These are phyloP conservation scores for Lutjanus campechanus DNA, from an alignment of 2,797 vertebrate genomes.

Conservation along the genomic window DNA sequence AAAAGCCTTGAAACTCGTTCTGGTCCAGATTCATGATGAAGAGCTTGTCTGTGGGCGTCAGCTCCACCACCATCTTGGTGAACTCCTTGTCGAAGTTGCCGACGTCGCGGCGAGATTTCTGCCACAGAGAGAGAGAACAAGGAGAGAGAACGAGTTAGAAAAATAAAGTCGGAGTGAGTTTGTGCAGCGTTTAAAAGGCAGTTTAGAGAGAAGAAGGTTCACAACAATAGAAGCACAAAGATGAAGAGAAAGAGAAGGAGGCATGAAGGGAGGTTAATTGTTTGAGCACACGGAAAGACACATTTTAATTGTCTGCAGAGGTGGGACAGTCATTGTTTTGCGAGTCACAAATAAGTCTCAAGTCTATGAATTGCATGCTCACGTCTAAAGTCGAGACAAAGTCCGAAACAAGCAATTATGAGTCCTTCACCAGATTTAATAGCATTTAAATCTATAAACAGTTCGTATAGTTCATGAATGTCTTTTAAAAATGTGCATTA, in stretches of 20 bases:
- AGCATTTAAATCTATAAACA: background rate
- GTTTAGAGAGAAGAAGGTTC: slow-evolving; percentile 2
- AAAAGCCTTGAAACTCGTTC: slow-evolving; percentile 99
- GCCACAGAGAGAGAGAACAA: slow-evolving; percentile 63
- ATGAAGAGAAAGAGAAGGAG: slow-evolving; percentile 42
- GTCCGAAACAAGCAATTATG: background rate
- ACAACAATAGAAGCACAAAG: slow-evolving; percentile 58
- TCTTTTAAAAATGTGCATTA: background rate
- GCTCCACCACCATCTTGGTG: slow-evolving; percentile 96
- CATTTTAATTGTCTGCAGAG: slow-evolving; percentile 41
- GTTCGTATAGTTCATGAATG: background rate
- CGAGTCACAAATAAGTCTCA: background rate
- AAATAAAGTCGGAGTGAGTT: background rate
- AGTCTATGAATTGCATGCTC: background rate
- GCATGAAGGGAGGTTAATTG: slow-evolving; percentile 1
- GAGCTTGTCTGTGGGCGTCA: slow-evolving; percentile 99
- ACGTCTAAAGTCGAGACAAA: background rate
- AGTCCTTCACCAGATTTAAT: background rate
- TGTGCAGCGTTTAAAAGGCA: background rate
- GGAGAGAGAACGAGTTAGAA: background rate
- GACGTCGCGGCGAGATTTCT: slow-evolving; percentile 95
- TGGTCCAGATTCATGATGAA: slow-evolving; percentile 99
- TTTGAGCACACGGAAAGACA: slow-evolving; percentile 48
- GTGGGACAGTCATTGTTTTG: slow-evolving; percentile 26
- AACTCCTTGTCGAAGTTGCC: slow-evolving; percentile 99